Conservation (phyloP, 2,113 vertebrate genomes). For the Mus spicilegus region DNA sequence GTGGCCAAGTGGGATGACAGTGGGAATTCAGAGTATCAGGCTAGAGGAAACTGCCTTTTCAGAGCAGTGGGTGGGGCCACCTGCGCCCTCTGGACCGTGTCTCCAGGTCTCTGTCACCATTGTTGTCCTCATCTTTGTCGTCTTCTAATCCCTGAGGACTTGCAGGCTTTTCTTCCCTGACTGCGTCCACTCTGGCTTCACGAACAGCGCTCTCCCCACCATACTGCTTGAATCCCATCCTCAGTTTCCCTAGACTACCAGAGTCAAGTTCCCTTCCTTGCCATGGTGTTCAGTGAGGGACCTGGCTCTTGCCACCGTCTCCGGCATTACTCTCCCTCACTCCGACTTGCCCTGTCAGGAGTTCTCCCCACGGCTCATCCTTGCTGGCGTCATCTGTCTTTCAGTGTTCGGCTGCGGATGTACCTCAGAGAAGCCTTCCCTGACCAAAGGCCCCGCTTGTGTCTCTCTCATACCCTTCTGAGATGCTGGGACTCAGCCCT, state of each 20-base stretch:
- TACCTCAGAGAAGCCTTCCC: neutral
- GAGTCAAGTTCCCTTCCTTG: neutral
- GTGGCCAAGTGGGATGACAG: rapidly evolving
- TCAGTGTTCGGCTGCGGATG: neutral
- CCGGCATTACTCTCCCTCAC: neutral
- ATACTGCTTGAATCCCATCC: neutral
- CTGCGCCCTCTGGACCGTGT: rapidly evolving
- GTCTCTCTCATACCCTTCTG: neutral
- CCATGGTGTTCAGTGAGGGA: neutral
- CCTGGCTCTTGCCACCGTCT: neutral
- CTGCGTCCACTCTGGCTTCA: neutral
- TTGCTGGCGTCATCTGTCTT: neutral
- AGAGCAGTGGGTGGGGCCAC: neutral
- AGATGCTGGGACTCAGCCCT: neutral
- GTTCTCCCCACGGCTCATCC: too few species aligned
- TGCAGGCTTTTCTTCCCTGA: neutral
- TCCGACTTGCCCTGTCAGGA: neutral
- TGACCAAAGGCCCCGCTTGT: neutral
- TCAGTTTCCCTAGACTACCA: neutral
- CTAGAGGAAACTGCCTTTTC: neutral
- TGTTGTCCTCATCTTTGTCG: rapidly evolving
- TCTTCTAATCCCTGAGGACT: neutral
- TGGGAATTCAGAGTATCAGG: neutral
- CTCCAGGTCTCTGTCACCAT: neutral
- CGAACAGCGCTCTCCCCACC: neutral